phyloP scores from a whole-genome alignment of 2,888 invertebrate genomes.

The Hecatera dysodea region DNA sequence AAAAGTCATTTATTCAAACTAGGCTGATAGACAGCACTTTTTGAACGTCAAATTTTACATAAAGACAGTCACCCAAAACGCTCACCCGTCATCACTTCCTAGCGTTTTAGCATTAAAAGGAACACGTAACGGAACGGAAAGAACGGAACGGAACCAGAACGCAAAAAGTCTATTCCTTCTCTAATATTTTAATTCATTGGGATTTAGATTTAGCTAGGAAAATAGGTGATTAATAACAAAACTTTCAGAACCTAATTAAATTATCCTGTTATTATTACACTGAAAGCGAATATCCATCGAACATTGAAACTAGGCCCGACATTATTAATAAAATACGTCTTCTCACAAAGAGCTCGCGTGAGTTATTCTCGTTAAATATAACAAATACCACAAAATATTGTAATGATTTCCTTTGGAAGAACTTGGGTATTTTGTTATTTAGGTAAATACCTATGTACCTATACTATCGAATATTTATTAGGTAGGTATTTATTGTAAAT shows the following conservation, averaged over 20 bases:
- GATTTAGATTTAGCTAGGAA: background rate
- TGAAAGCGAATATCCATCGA: constrained; percentile 9
- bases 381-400: constrained; percentile 48
- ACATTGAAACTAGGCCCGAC: constrained; percentile 4
- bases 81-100: too few species aligned
- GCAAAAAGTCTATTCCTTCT: background rate
- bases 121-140: too few species aligned
- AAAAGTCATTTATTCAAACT: too few species aligned
- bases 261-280: constrained; percentile 6
- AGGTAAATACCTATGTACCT: background rate
- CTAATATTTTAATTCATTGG: background rate
- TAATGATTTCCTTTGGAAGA: constrained; percentile 33
- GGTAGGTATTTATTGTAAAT: constrained; percentile 23
- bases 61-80: too few species aligned
- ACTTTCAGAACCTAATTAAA: constrained; percentile 6
- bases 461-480: constrained; percentile 6
- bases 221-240: background rate
- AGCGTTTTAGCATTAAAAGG: too few species aligned
- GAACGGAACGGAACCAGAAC: too few species aligned
- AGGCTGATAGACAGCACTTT: too few species aligned
- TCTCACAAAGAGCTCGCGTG: constrained; percentile 56
- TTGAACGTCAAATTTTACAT: too few species aligned
- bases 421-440: constrained; percentile 23
- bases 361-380: constrained; percentile 47
- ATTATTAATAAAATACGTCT: constrained; percentile 25